phyloP scores from a whole-genome alignment of 2,888 invertebrate genomes.

The Acrobasis suavella region DNA sequence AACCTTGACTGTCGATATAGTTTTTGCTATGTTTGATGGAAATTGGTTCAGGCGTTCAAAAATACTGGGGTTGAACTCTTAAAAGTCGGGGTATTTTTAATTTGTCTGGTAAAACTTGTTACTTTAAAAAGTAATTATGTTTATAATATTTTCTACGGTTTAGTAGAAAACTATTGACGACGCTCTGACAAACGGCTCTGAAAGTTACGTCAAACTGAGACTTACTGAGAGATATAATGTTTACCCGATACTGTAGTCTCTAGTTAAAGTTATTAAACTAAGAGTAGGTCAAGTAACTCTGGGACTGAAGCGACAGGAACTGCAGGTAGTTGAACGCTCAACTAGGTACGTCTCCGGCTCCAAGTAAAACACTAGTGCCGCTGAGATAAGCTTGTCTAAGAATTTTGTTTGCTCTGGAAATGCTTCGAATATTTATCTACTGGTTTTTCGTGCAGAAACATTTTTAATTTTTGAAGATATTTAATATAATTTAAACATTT shows the following conservation, averaged over 20 bases:
- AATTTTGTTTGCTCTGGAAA: neutral
- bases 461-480: too few species aligned
- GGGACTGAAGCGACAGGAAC: conserved; percentile 6
- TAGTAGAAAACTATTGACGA: too few species aligned
- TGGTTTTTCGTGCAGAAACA: neutral
- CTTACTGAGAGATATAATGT: too few species aligned
- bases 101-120: too few species aligned
- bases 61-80: too few species aligned
- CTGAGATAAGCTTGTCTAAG: conserved; percentile 7
- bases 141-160: too few species aligned
- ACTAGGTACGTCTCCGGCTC: conserved; percentile 6
- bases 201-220: neutral
- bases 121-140: too few species aligned
- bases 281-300: conserved; percentile 19
- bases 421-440: neutral
- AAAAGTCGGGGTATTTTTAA: too few species aligned
- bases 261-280: conserved; percentile 12
- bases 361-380: conserved; percentile 10
- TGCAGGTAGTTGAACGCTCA: conserved; percentile 17
- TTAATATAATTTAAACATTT: too few species aligned
- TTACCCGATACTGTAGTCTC: neutral
- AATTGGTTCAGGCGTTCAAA: too few species aligned
- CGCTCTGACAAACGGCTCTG: neutral
- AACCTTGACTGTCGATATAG: too few species aligned
- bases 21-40: too few species aligned